Conservation (phyloP, 2,797 vertebrate genomes). For the Enteromius viviparus region DNA sequence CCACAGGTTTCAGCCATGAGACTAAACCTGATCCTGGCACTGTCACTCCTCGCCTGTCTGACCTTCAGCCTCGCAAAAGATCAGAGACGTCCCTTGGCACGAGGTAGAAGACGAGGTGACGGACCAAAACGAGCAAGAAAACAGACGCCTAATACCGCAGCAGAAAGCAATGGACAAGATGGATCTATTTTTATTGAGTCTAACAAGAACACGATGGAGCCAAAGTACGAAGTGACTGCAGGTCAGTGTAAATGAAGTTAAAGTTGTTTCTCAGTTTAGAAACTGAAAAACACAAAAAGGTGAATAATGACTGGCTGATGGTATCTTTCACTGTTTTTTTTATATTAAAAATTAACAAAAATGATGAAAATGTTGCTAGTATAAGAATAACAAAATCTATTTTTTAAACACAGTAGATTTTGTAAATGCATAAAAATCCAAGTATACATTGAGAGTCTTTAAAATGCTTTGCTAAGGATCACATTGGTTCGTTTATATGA, state of each 20-base stretch:
- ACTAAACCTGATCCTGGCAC: slow-evolving; percentile 64
- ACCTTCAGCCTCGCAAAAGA: slow-evolving; percentile 67
- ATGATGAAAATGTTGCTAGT: neutral
- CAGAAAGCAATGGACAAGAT: slow-evolving; percentile 67
- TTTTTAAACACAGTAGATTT: neutral
- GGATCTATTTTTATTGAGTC: slow-evolving; percentile 75
- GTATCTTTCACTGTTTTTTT: neutral
- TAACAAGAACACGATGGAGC: slow-evolving; percentile 74
- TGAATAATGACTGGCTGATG: neutral
- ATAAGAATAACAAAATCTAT: neutral
- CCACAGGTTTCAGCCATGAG: slow-evolving; percentile 57
- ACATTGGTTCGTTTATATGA: slow-evolving; percentile 1
- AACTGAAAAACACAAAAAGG: neutral
- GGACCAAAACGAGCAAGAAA: slow-evolving; percentile 61
- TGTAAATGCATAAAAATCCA: neutral
- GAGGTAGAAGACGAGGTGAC: slow-evolving; percentile 65
- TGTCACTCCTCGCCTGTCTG: slow-evolving; percentile 75
- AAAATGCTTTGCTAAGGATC: neutral
- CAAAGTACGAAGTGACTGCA: slow-evolving; percentile 85
- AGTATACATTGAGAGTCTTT: neutral
- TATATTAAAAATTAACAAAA: neutral
- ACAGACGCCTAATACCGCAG: slow-evolving; percentile 47
- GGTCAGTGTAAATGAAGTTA: slow-evolving; percentile 74
- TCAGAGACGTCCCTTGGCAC: slow-evolving; percentile 35
- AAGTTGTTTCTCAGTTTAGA: neutral